Percentiles rank a stretch among this genome's conserved stretches.
These are phyloP conservation scores for Seriola aureovittata DNA, from an alignment of 2,113 vertebrate species.

Conservation along the genomic window DNA sequence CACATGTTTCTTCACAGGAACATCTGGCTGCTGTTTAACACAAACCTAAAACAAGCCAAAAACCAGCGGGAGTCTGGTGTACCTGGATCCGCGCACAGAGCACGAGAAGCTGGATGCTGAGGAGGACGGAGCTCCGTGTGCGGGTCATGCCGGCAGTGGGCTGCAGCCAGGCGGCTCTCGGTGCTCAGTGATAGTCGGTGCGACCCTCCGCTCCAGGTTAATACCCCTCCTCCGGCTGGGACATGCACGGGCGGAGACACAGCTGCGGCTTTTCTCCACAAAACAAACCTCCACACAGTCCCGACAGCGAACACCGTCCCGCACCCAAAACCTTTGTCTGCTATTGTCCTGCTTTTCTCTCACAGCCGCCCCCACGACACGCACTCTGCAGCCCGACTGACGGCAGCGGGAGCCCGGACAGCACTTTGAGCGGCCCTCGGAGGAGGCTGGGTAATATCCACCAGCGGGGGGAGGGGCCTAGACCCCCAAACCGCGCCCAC, in stretches of 20 bases:
- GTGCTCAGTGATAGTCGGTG: slow-evolving; percentile 15
- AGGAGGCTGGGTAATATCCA: slow-evolving; percentile 87
- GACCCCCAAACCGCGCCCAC: accelerated
- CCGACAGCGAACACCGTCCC: neutral
- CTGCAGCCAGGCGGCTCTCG: slow-evolving; percentile 17
- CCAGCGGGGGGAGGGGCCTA: slow-evolving; percentile 43
- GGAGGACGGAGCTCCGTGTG: slow-evolving; percentile 6
- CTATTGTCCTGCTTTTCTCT: neutral
- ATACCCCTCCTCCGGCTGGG: neutral
- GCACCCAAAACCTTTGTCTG: slow-evolving; percentile 24
- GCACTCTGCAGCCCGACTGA: neutral
- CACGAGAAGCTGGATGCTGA: slow-evolving; percentile 39
- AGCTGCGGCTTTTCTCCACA: neutral
- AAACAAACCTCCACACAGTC: neutral
- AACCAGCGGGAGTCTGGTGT: neutral
- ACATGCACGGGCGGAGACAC: slow-evolving; percentile 15
- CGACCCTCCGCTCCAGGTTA: slow-evolving; percentile 22
- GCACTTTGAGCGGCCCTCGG: slow-evolving; percentile 57
- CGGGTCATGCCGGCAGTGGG: slow-evolving; percentile 37
- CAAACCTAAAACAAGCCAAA: too few species aligned
- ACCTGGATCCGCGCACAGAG: slow-evolving; percentile 44
- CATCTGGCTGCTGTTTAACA: too few species aligned
- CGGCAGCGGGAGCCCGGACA: slow-evolving; percentile 9
- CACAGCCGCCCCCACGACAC: accelerated
- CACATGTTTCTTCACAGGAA: too few species aligned